Evolutionary conservation across 2,113 vertebrate genomes (phyloP).

Genomic region (Prinia subflava): DNA sequence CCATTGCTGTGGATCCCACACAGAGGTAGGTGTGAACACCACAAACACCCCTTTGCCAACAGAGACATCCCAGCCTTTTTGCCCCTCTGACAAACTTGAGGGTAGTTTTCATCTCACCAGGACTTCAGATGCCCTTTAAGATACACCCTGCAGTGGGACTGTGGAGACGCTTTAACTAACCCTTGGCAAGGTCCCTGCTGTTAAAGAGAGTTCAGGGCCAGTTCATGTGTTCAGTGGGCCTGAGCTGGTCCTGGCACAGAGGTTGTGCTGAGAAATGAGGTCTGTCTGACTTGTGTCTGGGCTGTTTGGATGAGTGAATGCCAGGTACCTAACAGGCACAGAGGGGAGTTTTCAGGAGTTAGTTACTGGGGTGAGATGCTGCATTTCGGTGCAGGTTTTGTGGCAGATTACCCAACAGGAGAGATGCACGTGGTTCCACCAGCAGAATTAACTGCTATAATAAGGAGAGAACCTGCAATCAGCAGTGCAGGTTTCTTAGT

Average conservation of each 20-base stretch:
- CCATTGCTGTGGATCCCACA: slow-evolving; percentile 92
- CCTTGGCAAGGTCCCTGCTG: not conserved
- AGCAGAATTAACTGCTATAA: not conserved
- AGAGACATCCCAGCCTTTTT: not conserved
- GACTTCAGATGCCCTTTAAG: not conserved
- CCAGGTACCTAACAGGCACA: not conserved
- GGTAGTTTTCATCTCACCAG: not conserved
- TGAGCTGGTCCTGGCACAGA: not conserved
- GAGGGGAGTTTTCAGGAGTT: not conserved
- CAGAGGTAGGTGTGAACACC: slow-evolving; percentile 79
- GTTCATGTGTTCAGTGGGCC: not conserved
- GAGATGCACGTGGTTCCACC: not conserved
- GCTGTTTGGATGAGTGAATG: not conserved
- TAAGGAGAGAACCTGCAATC: not conserved
- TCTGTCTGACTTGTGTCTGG: not conserved
- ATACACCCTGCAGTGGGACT: not conserved
- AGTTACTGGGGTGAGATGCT: not conserved
- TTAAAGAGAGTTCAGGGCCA: not conserved
- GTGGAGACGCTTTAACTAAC: not conserved
- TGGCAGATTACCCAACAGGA: not conserved
- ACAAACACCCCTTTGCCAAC: not conserved
- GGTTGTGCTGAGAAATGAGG: not conserved
- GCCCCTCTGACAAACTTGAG: not conserved
- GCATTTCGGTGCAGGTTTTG: not conserved
- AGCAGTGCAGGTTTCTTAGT: not conserved